These are phyloP conservation scores for Hirundichthys speculiger DNA, from an alignment of 2,113 vertebrate genomes.

Conservation along the genomic window DNA sequence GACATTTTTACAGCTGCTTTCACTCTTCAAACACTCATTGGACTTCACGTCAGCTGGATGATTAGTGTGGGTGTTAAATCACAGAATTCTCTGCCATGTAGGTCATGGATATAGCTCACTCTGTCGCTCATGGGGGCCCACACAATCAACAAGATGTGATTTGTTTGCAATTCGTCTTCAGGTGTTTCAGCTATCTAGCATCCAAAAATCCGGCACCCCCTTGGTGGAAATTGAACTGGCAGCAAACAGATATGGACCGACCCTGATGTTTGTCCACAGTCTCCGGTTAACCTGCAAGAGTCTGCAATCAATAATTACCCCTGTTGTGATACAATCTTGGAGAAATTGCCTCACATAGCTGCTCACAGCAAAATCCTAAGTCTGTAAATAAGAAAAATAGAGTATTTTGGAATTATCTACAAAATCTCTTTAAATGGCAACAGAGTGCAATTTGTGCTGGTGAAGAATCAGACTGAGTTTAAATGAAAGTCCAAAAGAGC, in stretches of 20 bases:
- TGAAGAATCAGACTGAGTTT: too few relatives aligned
- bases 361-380: too few relatives aligned
- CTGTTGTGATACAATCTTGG: background rate
- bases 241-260: constrained; percentile 3
- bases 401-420: too few relatives aligned
- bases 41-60: background rate
- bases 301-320: constrained; percentile 10
- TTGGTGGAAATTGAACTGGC: constrained; percentile 24
- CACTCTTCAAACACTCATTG: constrained; percentile 3
- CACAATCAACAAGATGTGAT: background rate
- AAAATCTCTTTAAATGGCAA: too few relatives aligned
- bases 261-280: too few relatives aligned
- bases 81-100: constrained; percentile 20
- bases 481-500: too few relatives aligned
- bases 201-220: constrained; percentile 14
- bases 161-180: constrained; percentile 9
- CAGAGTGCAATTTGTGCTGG: too few relatives aligned
- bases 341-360: too few relatives aligned
- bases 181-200: background rate
- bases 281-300: constrained; percentile 28
- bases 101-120: constrained; percentile 21
- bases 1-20: constrained; percentile 24
- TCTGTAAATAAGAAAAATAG: too few relatives aligned
- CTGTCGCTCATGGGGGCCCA: background rate
- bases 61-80: constrained; percentile 24